These are phyloP conservation scores for Athene cunicularia DNA, from an alignment of 2,113 vertebrate genomes.

Conservation along the genomic window DNA sequence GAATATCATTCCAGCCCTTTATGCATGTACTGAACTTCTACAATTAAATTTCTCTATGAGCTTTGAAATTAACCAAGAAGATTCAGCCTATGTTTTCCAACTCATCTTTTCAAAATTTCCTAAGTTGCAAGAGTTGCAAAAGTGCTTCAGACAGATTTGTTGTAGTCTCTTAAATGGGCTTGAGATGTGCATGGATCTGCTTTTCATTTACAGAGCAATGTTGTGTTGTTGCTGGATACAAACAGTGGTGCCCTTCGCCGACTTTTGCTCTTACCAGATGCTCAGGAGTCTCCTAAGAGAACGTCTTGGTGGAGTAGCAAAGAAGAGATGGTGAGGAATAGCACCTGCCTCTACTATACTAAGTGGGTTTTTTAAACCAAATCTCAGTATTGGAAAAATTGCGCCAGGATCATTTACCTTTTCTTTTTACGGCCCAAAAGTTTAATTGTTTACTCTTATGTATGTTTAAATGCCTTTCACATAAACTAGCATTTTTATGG, in stretches of 20 bases:
- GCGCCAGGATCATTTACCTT: neutral
- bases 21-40: neutral
- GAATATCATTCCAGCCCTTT: neutral
- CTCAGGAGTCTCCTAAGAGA: constrained; percentile 68
- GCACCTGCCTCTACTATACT: neutral
- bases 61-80: neutral
- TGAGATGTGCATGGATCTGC: neutral
- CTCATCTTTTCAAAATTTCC: neutral
- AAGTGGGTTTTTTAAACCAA: neutral
- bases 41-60: neutral
- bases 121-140: neutral
- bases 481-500: neutral
- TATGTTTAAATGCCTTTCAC: neutral
- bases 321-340: constrained; percentile 78
- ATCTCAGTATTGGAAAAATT: neutral
- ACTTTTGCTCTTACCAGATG: constrained; percentile 77
- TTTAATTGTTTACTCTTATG: neutral
- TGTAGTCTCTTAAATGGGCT: neutral
- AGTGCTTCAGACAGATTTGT: neutral
- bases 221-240: constrained; percentile 87
- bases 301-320: constrained; percentile 87
- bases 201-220: constrained; percentile 82
- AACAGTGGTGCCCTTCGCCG: constrained; percentile 78
- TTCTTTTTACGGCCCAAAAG: neutral
- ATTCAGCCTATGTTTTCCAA: neutral